Conservation (phyloP, 2,888 invertebrate genomes). For the Rhabditoides inermis region DNA sequence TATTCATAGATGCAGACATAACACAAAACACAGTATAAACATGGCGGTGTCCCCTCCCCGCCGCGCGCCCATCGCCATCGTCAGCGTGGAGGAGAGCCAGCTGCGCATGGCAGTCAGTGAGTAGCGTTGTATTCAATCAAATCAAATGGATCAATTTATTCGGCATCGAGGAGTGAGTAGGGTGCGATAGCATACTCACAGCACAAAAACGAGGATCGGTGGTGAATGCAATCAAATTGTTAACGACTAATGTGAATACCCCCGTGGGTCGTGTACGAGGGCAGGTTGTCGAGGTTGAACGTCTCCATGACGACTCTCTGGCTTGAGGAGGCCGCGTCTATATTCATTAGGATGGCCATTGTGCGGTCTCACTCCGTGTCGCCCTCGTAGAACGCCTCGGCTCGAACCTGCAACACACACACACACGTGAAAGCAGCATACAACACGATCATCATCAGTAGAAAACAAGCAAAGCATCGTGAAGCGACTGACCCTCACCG, state of each 20-base stretch:
- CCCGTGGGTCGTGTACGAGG: slow-evolving; percentile 86
- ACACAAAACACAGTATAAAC: too few species aligned
- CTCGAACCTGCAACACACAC: slow-evolving; percentile 59
- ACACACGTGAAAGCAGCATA: too few species aligned
- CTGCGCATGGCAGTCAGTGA: too few species aligned
- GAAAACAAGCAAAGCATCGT: too few species aligned
- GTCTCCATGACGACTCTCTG: slow-evolving; percentile 85
- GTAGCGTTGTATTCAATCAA: too few species aligned
- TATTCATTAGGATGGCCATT: slow-evolving; percentile 86
- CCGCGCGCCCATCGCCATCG: too few species aligned
- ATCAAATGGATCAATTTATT: too few species aligned
- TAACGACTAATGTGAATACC: slow-evolving; percentile 83
- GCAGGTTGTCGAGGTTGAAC: slow-evolving; percentile 85
- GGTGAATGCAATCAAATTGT: slow-evolving; percentile 88
- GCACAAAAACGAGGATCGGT: slow-evolving; percentile 84
- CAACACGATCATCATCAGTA: too few species aligned
- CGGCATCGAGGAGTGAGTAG: too few species aligned
- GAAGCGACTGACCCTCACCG: slow-evolving; percentile 61
- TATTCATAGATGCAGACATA: too few species aligned
- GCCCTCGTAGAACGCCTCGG: slow-evolving; percentile 87
- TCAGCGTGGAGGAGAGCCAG: too few species aligned
- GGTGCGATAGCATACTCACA: slow-evolving; percentile 73
- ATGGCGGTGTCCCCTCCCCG: too few species aligned
- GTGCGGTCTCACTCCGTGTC: slow-evolving; percentile 86
- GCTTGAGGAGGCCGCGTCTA: slow-evolving; percentile 91